Base-by-base conservation (phyloP, 1,140 invertebrate species). In the Sminthurinus signatus region DNA sequence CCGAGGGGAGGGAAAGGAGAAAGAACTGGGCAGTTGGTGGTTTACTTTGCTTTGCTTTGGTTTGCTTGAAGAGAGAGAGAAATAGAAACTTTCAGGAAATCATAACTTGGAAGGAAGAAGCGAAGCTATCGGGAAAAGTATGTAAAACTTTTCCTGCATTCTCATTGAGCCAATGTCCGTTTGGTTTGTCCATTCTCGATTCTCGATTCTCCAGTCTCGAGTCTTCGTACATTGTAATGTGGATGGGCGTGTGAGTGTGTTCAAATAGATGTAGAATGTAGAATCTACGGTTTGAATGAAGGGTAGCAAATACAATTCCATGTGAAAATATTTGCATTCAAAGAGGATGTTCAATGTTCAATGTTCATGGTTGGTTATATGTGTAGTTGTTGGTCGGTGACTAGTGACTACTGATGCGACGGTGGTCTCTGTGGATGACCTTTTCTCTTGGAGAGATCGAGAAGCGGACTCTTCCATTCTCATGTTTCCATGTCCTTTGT, bases 301-400 rank as follows among this genome's bases (percentile, higher is more conserved):
- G 55, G 63, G 60, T 57, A 65, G 56, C 58, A 66, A 61, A 61
- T 42, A 61, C 58, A 61, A 66, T 66, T 66, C 59, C 39, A 66
- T 61, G 64, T 66, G 64, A 61, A 60, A 66, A 66, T 66, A 66
- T 66, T 66, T 66, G 64, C 64, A 66, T 66, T 66, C 50, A 61
- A 61, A 66, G 64, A 66, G 64, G 59, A 56, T 66, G 29, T n/a
- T n/a, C n/a, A n/a, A n/a, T n/a, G n/a, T n/a, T n/a, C n/a, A n/a
- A n/a, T n/a, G n/a, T n/a, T n/a, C n/a, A n/a, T n/a, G 21, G 39
- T 19, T 56, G 48, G 52, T 42, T 23, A 52, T 60, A 56, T 5
- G n/a, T n/a, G n/a, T n/a, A n/a, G n/a, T n/a, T n/a, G n/a, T n/a
- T n/a, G n/a, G n/a, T n/a, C n/a, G n/a, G 27, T 57, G n/a, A 42